Conservation (phyloP, 2,113 vertebrate species). For the Theristicus caerulescens region DNA sequence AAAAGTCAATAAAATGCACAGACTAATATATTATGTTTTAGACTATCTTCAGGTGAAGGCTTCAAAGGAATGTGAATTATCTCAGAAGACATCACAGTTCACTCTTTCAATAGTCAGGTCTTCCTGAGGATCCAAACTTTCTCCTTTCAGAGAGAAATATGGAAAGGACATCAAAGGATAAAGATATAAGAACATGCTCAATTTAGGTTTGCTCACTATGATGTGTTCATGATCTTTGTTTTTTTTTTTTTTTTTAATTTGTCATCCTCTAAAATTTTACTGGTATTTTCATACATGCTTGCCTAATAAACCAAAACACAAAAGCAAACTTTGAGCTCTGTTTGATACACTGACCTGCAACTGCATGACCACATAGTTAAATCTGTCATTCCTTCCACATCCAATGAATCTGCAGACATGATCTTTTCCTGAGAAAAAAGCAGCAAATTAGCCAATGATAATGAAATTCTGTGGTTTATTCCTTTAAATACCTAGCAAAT, state of each 20-base stretch:
- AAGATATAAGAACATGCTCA: neutral
- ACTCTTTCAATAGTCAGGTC: neutral
- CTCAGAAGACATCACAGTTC: neutral
- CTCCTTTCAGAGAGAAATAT: neutral
- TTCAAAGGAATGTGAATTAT: neutral
- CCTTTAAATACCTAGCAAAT: neutral
- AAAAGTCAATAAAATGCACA: neutral
- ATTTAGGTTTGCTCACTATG: neutral
- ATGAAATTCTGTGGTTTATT: neutral
- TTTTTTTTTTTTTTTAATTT: neutral
- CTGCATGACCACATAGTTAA: conserved; percentile 99
- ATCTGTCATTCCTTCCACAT: conserved; percentile 95
- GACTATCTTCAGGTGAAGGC: neutral
- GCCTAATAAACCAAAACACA: neutral
- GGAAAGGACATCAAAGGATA: neutral
- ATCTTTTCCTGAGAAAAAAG: conserved; percentile 86
- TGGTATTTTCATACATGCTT: neutral
- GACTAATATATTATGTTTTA: neutral
- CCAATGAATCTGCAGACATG: conserved; percentile 97
- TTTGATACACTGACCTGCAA: conserved; percentile 85
- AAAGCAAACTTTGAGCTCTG: neutral
- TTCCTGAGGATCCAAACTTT: neutral
- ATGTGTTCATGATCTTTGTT: neutral
- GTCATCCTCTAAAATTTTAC: neutral
- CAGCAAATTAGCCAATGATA: neutral